Evolutionary conservation across 2,888 invertebrate species (phyloP).

Genomic region (Epistrophe grossulariae): DNA sequence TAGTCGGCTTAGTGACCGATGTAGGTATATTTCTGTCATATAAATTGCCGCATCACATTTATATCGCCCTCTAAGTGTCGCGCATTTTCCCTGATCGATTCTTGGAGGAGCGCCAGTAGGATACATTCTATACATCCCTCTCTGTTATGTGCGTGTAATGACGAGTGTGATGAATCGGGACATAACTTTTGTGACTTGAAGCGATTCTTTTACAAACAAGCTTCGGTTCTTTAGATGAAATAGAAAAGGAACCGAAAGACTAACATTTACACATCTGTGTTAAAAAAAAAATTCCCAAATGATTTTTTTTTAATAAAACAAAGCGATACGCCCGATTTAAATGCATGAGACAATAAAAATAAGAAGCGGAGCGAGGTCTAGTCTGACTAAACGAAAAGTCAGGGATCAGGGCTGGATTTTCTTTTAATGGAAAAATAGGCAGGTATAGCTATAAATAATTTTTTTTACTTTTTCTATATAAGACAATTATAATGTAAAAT

Average conservation of each 20-base stretch:
- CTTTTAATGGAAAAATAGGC: not conserved
- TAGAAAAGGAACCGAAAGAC: not conserved
- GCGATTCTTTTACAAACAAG: constrained; percentile 63
- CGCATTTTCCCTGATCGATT: constrained; percentile 52
- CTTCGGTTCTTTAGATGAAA: not conserved
- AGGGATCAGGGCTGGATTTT: not conserved
- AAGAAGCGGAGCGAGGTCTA: not conserved
- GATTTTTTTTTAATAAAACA: constrained; percentile 20
- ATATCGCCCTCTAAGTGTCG: constrained; percentile 63
- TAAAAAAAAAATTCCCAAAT: not conserved
- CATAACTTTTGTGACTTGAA: constrained; percentile 60
- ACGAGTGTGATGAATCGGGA: constrained; percentile 70
- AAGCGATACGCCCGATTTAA: constrained; percentile 62
- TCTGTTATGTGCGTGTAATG: constrained; percentile 52
- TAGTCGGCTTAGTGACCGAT: constrained; percentile 62
- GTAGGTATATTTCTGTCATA: constrained; percentile 51
- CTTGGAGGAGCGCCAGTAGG: constrained; percentile 65
- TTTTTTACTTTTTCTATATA: too few species aligned
- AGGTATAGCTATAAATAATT: too few species aligned
- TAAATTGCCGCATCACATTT: constrained; percentile 69
- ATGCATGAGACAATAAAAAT: constrained; percentile 60
- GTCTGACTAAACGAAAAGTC: not conserved
- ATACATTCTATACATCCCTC: constrained; percentile 3
- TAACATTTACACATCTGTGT: constrained; percentile 8
- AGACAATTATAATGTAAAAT: too few species aligned